Base-by-base conservation (phyloP, 1,140 invertebrate species). In the Drosophila paulistorum region DNA sequence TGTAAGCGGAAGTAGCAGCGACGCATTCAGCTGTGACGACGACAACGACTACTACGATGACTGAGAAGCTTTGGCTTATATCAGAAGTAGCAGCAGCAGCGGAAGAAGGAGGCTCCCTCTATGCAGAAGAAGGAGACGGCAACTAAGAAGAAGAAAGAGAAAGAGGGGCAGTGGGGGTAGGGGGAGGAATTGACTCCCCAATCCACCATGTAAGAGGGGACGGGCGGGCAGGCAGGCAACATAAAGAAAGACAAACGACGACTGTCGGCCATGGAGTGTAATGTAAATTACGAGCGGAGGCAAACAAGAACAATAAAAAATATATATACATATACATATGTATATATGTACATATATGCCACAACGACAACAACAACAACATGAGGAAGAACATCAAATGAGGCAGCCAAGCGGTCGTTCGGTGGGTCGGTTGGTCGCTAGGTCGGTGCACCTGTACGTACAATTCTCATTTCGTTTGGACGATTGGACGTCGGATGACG, bases 1-100 rank as follows among this genome's bases (percentile, higher is more conserved):
- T 87, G 84, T 83, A 89, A 87, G 79, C 83, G 83, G 83, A 87
- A 87, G 83, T 77, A 77, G 79, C 68, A 72, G 73, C 79, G 83
- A 87, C 72, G 83, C 83, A 89, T 87, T 87, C 76, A 87, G 60
- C 77, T 82, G 79, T 79, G 77, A 86, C 80, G 74, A 69, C 74
- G 77, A 78, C 81, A 60, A 30, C 42, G 48, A 48, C 41, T 26
- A 9, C 45, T n/a, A 65, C 63, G 48, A n/a, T 51, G 64, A 65
- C 48, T 26, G 48, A 51, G 17, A 48, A 71, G 73, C 76, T 71
- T 66, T 64, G 68, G 76, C 73, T 75, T 71, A 75, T 78, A 78
- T 75, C 76, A 71, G 75, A 41, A 69, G 45, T 14, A 7, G 45
- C 14, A 48, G 65, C 42, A 71, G 39, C 39, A 48, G 64, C 64